Evolutionary conservation across 1,140 invertebrate species (phyloP).

Genomic region (Samia ricini): DNA sequence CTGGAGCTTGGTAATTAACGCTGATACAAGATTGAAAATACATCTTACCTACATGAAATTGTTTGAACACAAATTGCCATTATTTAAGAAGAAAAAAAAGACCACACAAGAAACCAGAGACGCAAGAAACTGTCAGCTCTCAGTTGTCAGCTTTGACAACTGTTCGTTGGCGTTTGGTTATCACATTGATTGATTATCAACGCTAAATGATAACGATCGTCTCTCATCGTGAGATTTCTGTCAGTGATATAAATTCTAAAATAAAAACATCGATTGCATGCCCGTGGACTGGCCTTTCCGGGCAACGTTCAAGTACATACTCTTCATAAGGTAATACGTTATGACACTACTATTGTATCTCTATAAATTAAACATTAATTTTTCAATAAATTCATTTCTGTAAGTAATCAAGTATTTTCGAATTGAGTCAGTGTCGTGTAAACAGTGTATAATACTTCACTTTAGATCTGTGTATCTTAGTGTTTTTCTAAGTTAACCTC

Average conservation of each 20-base stretch:
- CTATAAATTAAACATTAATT: slow-evolving; percentile 38
- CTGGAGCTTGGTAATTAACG: no score
- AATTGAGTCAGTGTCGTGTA: background rate
- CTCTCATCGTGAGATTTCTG: background rate
- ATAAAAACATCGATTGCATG: slow-evolving; percentile 24
- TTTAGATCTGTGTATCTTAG: background rate
- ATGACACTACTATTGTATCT: background rate
- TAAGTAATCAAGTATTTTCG: slow-evolving; percentile 28
- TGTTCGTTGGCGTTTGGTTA: slow-evolving; percentile 1
- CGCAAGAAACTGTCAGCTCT: no score
- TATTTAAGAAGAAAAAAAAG: no score
- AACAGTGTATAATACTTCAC: background rate
- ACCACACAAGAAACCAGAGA: background rate
- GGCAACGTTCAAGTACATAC: slow-evolving; percentile 31
- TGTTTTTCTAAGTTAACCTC: no score
- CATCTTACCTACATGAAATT: no score
- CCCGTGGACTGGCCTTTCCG: slow-evolving; percentile 11
- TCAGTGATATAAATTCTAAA: slow-evolving; percentile 21
- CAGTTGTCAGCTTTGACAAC: slow-evolving; percentile 2
- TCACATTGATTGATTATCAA: slow-evolving; percentile 14
- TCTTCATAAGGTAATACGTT: background rate
- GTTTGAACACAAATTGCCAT: no score
- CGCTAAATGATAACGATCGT: slow-evolving; percentile 4
- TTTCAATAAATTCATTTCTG: slow-evolving; percentile 34
- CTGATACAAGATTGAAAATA: no score